These are phyloP conservation scores for Ennomos fuscantarius DNA, from an alignment of 2,888 invertebrate genomes.

Conservation along the genomic window DNA sequence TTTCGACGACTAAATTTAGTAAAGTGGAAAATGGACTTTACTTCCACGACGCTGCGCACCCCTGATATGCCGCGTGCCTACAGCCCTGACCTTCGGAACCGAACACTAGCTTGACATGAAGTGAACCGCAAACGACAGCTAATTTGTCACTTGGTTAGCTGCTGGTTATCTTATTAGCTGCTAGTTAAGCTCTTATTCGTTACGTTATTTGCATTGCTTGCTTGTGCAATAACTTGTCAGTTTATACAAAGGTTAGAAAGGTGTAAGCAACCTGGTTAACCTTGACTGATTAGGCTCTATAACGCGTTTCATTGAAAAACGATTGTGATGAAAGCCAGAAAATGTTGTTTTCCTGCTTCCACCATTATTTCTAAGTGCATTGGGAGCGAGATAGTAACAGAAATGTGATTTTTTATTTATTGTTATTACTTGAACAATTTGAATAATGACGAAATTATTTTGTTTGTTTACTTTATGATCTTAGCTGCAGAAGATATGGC, in stretches of 20 bases:
- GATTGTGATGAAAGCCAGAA: too few species aligned
- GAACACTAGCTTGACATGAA: slow-evolving; percentile 39
- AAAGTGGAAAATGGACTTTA: too few species aligned
- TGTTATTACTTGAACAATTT: background rate
- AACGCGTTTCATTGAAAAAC: too few species aligned
- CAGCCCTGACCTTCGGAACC: slow-evolving; percentile 11
- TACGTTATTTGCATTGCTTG: background rate
- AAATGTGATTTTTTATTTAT: background rate
- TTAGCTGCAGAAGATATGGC: slow-evolving; percentile 6
- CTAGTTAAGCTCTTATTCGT: background rate
- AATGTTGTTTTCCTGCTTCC: too few species aligned
- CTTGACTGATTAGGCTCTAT: too few species aligned
- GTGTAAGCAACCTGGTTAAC: too few species aligned
- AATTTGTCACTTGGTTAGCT: slow-evolving; percentile 55
- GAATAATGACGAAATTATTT: background rate
- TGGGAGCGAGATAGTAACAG: too few species aligned
- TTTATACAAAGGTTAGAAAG: too few species aligned
- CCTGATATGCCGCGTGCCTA: background rate
- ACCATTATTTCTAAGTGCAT: too few species aligned
- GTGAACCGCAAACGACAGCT: slow-evolving; percentile 55
- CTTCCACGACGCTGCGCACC: slow-evolving; percentile 16
- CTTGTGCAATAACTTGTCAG: too few species aligned
- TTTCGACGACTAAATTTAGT: too few species aligned
- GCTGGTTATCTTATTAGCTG: slow-evolving; percentile 13
- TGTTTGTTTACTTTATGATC: slow-evolving; percentile 8